These are phyloP conservation scores for Aleiodes leptofemur DNA, from an alignment of 2,888 invertebrate species.

Conservation along the genomic window DNA sequence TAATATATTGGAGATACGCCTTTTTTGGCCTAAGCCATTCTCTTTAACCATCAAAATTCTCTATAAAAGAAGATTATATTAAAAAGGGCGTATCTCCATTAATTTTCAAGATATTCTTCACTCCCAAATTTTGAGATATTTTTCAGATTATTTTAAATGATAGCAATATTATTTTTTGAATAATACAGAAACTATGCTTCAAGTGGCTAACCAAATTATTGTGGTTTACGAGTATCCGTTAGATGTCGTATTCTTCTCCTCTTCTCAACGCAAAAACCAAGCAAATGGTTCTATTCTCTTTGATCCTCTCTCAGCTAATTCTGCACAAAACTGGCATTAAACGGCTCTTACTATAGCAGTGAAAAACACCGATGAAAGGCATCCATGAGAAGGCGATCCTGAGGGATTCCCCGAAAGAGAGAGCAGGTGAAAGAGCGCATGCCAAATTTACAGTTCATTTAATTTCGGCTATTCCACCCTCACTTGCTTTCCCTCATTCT, in stretches of 20 bases:
- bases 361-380: slow-evolving; percentile 69
- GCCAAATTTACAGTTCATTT: slow-evolving; percentile 67
- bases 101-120: too few species aligned
- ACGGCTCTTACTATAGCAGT: not conserved
- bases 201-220: slow-evolving; percentile 57
- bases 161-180: too few species aligned
- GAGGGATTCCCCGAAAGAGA: slow-evolving; percentile 51
- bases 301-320: slow-evolving; percentile 66
- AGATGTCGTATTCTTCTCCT: slow-evolving; percentile 33
- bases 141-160: too few species aligned
- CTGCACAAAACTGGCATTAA: slow-evolving; percentile 57
- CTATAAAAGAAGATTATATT: too few species aligned
- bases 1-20: too few species aligned
- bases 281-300: slow-evolving; percentile 55
- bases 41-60: too few species aligned
- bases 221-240: slow-evolving; percentile 51
- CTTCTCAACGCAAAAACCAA: slow-evolving; percentile 26
- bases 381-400: slow-evolving; percentile 64
- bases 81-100: too few species aligned
- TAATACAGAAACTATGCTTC: slow-evolving; percentile 34
- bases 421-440: slow-evolving; percentile 66
- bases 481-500: not conserved
- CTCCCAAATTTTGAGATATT: too few species aligned
- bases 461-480: slow-evolving; percentile 68
- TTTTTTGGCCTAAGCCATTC: too few species aligned